Evolutionary conservation across 1,140 invertebrate species (phyloP), one percentile per base, ranked within the genome.

Genomic region (Bombus pascuorum): DNA sequence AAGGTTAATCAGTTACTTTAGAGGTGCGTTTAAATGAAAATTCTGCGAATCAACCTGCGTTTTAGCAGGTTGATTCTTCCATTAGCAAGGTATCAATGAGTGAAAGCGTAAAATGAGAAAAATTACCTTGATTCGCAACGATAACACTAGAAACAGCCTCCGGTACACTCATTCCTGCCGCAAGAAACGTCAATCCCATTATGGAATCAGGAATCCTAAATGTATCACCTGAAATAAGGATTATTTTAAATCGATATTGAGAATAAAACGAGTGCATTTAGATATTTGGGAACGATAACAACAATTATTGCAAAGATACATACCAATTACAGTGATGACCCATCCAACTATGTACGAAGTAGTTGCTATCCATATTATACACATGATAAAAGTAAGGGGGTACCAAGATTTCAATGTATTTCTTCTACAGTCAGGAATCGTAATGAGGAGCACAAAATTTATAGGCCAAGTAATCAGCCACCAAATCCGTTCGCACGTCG

Each of bases 131-230:
- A 91, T 97, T 97, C 2, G 97, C 96, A 3, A 98, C 97, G 62
- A 98, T 96, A 57, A 98, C 96, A 92, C 97, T 97, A 2, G 97
- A 97, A 0, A 98, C 97, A 66, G 97, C 98, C 96, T 98, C 98
- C 12, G 98, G 98, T n/a, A 98, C 96, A 73, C 97, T 98, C 74
- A 97, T 98, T 71, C 98, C 98, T 62, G 97, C 97, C 22, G 97
- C 97, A 9, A 98, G 95, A 87, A 98, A 97, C 47, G 98, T 98
- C 80, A 98, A 96, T 25, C 98, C 98, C 97, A 98, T 97, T 22
- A 98, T 96, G 3, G 97, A 97, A 93, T 97, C 97, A 10, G 97
- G 97, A 85, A 97, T 96, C 71, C 94, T 94, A 12, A 97, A 92
- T 15, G 96, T 96, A 91, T 96, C 96, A 71, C 97, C 97, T 97